Evolutionary conservation across 2,113 vertebrate species (phyloP), one percentile per base, ranked within the genome.

Genomic region (Myrmecophaga tridactyla): DNA sequence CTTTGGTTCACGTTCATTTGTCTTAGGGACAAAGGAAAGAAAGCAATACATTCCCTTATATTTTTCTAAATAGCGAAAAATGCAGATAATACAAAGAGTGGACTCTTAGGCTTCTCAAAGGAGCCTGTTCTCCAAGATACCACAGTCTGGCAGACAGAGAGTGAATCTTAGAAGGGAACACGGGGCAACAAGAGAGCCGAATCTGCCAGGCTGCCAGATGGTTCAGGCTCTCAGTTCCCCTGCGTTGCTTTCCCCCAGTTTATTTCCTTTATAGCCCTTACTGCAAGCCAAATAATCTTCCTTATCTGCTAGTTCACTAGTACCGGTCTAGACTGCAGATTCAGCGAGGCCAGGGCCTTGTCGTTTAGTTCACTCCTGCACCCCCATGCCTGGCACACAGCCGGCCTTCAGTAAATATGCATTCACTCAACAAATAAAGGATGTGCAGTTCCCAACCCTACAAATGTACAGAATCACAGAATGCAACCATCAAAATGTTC

Each of bases 101-200:
- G 29, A 60, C 51, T 39, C 41, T 29, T 65, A 27, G 43, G 3
- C 39, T 75, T 78, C 72, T 34, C 4, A 46, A 48, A n/a, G 17
- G 10, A 83, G 69, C 7, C 84, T 62, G 18, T 27, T 67, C 1
- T 60, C 39, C 23, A 62, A 27, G 18, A 27, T 31, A 23, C 36
- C 20, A 2, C 0, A 1, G 51, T 41, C 39, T 39, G 27, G 20
- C 12, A 31, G 34, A 36, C 20, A 13, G 15, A 31, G 6, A 31
- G 14, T 0, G 0, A 36, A 31, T 31, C 56, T 25, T 17, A 8
- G 46, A 69, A 67, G 41, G 60, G 31, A 56, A 20, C 4, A 8
- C 48, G 4, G 15, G 56, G 20, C 7, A 0, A 6, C 58, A 41
- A 9, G 13, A 63, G 10, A 17, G 5, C 5, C 0, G 0, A 7